Evolutionary conservation across 2,888 invertebrate genomes (phyloP).

Genomic region (Drosophila mercatorum): DNA sequence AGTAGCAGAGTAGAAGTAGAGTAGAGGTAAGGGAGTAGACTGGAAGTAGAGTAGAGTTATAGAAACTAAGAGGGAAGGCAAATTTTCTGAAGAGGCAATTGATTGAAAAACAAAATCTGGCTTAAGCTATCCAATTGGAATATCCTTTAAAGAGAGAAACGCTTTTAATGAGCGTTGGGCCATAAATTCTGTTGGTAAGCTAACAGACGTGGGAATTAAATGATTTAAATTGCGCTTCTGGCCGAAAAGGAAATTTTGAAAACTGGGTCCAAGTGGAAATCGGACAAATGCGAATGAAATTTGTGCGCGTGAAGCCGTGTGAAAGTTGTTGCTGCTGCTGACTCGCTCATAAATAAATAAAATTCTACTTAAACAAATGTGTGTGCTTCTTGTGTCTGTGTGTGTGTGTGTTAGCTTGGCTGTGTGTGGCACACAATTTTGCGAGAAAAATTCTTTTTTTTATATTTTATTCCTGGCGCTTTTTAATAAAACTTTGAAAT

Average conservation of each 20-base stretch:
- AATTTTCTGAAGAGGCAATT: not conserved
- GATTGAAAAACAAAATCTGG: not conserved
- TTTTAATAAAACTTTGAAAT: constrained; percentile 69
- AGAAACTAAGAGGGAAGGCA: not conserved
- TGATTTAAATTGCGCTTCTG: constrained; percentile 9
- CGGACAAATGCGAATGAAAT: constrained; percentile 49
- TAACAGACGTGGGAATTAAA: constrained; percentile 9
- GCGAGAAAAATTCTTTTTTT: constrained; percentile 3
- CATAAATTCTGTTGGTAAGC: constrained; percentile 7
- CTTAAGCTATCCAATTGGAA: not conserved
- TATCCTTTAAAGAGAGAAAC: not conserved
- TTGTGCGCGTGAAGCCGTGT: constrained; percentile 58
- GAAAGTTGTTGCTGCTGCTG: constrained; percentile 45
- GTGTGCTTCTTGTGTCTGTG: constrained; percentile 15
- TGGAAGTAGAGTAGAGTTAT: not conserved
- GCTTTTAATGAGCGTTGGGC: constrained; percentile 6
- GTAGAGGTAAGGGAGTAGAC: too few relatives aligned
- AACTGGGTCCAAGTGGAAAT: constrained; percentile 34
- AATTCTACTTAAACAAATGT: constrained; percentile 55
- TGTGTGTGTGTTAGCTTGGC: constrained; percentile 32
- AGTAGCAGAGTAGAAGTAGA: too few relatives aligned
- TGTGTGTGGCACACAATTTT: constrained; percentile 51
- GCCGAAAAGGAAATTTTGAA: constrained; percentile 1
- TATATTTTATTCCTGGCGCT: constrained; percentile 16
- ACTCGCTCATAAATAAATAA: constrained; percentile 71